A percentile compares a stretch with the other conserved stretches of the same genome.
Conservation (phyloP, 2,888 invertebrate genomes). For the Lasioglossum figueresi region DNA sequence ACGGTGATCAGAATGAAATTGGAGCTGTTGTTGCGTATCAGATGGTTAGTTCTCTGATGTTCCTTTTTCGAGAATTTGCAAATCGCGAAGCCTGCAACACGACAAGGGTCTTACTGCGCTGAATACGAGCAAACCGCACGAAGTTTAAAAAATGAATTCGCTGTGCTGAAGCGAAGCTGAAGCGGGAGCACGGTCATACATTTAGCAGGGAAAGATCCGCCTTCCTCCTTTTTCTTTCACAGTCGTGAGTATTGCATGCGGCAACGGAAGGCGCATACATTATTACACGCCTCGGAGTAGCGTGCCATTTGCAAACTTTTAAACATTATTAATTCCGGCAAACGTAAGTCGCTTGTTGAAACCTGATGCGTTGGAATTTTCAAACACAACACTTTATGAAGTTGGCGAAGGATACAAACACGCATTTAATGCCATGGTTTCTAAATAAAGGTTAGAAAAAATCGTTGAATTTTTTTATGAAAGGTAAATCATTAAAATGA, state of each 20-base stretch:
- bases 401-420: background rate
- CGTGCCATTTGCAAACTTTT: background rate
- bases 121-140: constrained; percentile 26
- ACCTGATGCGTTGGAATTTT: background rate
- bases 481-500: background rate
- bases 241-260: constrained; percentile 40
- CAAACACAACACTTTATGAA: background rate
- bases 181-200: constrained; percentile 44
- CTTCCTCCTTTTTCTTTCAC: constrained; percentile 33
- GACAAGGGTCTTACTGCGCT: constrained; percentile 21
- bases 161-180: constrained; percentile 23
- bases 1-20: background rate
- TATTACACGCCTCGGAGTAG: background rate
- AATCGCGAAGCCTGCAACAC: constrained; percentile 41
- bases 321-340: constrained; percentile 38
- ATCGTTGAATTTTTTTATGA: background rate
- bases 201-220: constrained; percentile 50
- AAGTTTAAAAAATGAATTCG: constrained; percentile 67
- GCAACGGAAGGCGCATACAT: background rate
- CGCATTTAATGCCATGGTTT: background rate
- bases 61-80: constrained; percentile 41
- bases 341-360: constrained; percentile 10
- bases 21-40: background rate
- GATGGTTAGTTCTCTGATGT: background rate
- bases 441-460: background rate